Evolutionary conservation across 35 echinoderm and acorn worm species (phyloP).

Genomic region (Apostichopus parvimensis): DNA sequence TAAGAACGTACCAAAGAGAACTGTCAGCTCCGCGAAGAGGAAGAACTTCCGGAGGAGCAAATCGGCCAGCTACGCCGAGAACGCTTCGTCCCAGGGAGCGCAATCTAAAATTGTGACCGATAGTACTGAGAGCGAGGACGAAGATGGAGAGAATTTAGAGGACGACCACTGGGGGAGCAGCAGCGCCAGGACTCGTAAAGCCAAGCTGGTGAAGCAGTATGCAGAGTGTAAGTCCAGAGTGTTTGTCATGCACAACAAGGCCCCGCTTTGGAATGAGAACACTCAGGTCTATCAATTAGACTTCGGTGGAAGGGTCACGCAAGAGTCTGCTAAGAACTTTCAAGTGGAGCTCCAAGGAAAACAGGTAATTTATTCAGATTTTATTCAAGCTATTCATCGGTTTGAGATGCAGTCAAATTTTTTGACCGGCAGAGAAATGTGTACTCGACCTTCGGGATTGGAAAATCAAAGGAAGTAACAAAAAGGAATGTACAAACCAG

Average conservation of each 20-base stretch:
- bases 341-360: slow-evolving; percentile 95
- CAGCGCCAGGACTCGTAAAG: slow-evolving; percentile 75
- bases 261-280: slow-evolving; percentile 96
- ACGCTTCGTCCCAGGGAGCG: slow-evolving; percentile 39
- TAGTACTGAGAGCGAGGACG: slow-evolving; percentile 87
- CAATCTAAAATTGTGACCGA: slow-evolving; percentile 65
- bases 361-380: slow-evolving; percentile 66
- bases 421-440: too few relatives aligned
- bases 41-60: slow-evolving; percentile 62
- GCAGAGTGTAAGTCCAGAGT: slow-evolving; percentile 78
- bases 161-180: slow-evolving; percentile 62
- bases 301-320: slow-evolving; percentile 96
- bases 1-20: slow-evolving; percentile 28
- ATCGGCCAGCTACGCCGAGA: slow-evolving; percentile 65
- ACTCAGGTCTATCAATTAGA: slow-evolving; percentile 98
- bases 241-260: slow-evolving; percentile 97
- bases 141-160: slow-evolving; percentile 62
- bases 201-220: slow-evolving; percentile 93
- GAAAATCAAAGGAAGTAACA: too few relatives aligned
- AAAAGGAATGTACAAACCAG: too few relatives aligned
- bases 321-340: slow-evolving; percentile 99
- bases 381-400: too few relatives aligned
- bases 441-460: too few relatives aligned
- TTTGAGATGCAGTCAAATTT: too few relatives aligned
- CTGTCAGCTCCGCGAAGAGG: background rate